Evolutionary conservation across 2,888 invertebrate genomes (phyloP).

Genomic region (Tinea pellionella): DNA sequence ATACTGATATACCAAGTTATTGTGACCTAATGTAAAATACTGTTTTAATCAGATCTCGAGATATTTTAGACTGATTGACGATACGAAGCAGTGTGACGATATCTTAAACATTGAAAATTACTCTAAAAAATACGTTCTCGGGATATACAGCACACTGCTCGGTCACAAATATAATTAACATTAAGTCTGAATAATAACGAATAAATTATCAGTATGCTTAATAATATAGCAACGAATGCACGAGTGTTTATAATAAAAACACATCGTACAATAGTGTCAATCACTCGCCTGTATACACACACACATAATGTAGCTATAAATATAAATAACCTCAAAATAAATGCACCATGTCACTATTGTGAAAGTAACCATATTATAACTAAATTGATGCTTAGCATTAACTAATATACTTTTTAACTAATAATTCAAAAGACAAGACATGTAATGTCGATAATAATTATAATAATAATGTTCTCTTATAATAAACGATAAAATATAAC

Average conservation of each 20-base stretch:
- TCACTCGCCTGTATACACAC: too few relatives aligned
- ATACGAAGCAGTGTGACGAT: slow-evolving; percentile 34
- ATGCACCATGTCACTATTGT: slow-evolving; percentile 68
- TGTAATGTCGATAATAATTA: slow-evolving; percentile 2
- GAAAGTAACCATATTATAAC: slow-evolving; percentile 50
- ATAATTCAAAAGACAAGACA: slow-evolving; percentile 11
- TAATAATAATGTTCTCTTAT: slow-evolving; percentile 8
- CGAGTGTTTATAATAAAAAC: slow-evolving; percentile 50
- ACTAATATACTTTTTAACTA: slow-evolving; percentile 6
- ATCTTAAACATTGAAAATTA: slow-evolving; percentile 36
- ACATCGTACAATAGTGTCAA: neutral
- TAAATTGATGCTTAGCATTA: slow-evolving; percentile 57
- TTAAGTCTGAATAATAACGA: slow-evolving; percentile 22
- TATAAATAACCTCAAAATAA: slow-evolving; percentile 58
- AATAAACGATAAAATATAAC: slow-evolving; percentile 32
- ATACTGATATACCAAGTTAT: slow-evolving; percentile 51
- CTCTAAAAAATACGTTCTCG: slow-evolving; percentile 44
- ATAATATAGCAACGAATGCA: slow-evolving; percentile 34
- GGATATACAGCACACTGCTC: slow-evolving; percentile 38
- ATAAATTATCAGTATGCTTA: slow-evolving; percentile 56
- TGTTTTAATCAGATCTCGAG: slow-evolving; percentile 55
- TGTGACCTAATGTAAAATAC: slow-evolving; percentile 53
- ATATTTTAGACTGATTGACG: slow-evolving; percentile 26
- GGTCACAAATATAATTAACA: slow-evolving; percentile 15
- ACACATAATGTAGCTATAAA: slow-evolving; percentile 57